Conservation (phyloP, 2,113 vertebrate genomes). For the Prolemur simus region DNA sequence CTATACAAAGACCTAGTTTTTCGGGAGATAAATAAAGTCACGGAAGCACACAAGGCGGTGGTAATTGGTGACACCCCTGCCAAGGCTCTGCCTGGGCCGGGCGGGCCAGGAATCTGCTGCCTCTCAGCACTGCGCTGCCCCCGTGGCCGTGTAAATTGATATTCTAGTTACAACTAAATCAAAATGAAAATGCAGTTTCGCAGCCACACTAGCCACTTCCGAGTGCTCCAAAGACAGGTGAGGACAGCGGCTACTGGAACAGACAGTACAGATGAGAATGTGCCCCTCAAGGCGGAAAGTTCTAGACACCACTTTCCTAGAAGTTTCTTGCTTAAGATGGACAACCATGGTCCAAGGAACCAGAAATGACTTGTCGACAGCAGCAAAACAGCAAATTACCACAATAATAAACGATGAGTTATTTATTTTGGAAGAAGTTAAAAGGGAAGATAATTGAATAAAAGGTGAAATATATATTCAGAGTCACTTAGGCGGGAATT, state of each 20-base stretch:
- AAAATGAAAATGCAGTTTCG: neutral
- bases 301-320: neutral
- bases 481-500: neutral
- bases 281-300: neutral
- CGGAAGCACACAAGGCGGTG: neutral
- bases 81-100: accelerated
- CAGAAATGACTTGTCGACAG: neutral
- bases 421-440: neutral
- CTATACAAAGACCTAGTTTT: neutral
- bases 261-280: neutral
- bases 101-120: neutral
- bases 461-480: neutral
- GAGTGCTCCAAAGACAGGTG: neutral
- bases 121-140: neutral
- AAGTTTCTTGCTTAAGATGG: neutral
- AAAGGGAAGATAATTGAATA: neutral
- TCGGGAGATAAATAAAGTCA: neutral
- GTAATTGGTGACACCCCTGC: accelerated
- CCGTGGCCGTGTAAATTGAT: neutral
- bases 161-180: neutral
- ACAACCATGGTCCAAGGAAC: neutral
- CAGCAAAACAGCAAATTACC: neutral
- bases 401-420: neutral
- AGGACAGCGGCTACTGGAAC: accelerated
- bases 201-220: neutral